A percentile compares a stretch with the other conserved stretches of the same genome.
Conservation (phyloP, 2,797 vertebrate genomes). For the Mormyrops boulengeri region DNA sequence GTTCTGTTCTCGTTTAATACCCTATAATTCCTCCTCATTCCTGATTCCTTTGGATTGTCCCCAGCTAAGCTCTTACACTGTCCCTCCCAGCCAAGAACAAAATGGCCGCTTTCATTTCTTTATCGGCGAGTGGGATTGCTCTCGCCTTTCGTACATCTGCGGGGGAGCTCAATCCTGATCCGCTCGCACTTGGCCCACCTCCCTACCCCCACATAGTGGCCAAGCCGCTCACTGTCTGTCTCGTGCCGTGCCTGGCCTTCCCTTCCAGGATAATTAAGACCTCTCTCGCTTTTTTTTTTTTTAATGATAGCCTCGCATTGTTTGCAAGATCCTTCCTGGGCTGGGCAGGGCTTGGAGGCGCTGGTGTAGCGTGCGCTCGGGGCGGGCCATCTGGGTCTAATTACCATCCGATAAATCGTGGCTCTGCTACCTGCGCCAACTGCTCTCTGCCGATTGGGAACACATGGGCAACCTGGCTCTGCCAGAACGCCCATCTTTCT, state of each 20-base stretch:
- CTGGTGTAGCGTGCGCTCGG: not conserved
- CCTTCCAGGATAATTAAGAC: slow-evolving; percentile 13
- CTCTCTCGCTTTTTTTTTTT: not conserved
- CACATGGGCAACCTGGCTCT: not conserved
- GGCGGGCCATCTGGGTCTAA: slow-evolving; percentile 11
- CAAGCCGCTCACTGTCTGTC: not conserved
- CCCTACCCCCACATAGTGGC: not conserved
- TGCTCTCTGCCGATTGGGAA: not conserved
- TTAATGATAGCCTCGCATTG: slow-evolving; percentile 8
- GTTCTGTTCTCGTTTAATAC: not conserved
- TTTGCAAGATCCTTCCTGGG: not conserved
- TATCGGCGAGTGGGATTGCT: not conserved
- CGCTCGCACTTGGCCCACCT: not conserved
- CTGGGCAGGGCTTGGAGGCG: not conserved
- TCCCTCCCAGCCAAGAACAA: slow-evolving; percentile 10
- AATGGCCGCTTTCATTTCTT: slow-evolving; percentile 13
- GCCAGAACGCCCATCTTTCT: not conserved
- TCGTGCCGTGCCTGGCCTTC: not conserved
- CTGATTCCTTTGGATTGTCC: not conserved
- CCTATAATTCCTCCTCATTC: not conserved
- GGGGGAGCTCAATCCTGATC: not conserved
- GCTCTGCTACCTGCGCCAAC: slow-evolving; percentile 1
- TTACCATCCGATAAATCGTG: slow-evolving; percentile 5
- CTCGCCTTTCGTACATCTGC: slow-evolving; percentile 1
- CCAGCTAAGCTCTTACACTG: not conserved